Base-by-base conservation (phyloP, 2,113 vertebrate species). In the Lophius piscatorius region DNA sequence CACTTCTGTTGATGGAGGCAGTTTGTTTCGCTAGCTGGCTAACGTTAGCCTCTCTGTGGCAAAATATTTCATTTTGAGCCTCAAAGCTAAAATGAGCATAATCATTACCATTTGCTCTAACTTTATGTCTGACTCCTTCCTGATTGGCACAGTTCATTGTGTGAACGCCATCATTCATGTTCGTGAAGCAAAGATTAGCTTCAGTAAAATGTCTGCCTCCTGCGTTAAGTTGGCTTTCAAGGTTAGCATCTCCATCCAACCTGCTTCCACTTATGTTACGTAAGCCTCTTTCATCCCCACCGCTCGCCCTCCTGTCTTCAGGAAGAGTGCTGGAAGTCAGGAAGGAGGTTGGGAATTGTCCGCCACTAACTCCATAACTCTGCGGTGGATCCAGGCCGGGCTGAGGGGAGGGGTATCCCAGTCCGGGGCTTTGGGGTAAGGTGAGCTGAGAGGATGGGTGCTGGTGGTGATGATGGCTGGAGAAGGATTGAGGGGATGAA, bases 401-500 rank as follows among this genome's bases (percentile, higher is more conserved):
- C n/a, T 67, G 80, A 20, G 62, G 21, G 55, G 76, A 12, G 3
- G 17, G 22, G 68, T 76, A 85, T 28, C 56, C 82, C 0, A 14
- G 26, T 7, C 59, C 70, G 0, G 74, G 62, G 58, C 63, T 74
- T 12, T 80, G 78, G 48, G 71, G 67, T 28, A 67, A 9, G 5
- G 48, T 38, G 38, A 79, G 18, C 49, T 77, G 55, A 64, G 78
- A 79, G 12, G 75, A 36, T 5, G 65, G 47, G 5, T 21, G 71
- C 0, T 51, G 76, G 57, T 68, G 82, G 36, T 76, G 81, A 46
- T 57, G 79, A 36, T 39, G 42, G 77, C 62, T 72, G 38, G 80
- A 14, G 80, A 84, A 83, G 57, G 71, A 62, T 7, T 74, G 64
- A 18, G 77, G 42, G 11, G 79, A 46, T 16, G 83, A 70, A 21